Base-by-base conservation (phyloP, 2,797 vertebrate species). In the Macropus fuliginosus region DNA sequence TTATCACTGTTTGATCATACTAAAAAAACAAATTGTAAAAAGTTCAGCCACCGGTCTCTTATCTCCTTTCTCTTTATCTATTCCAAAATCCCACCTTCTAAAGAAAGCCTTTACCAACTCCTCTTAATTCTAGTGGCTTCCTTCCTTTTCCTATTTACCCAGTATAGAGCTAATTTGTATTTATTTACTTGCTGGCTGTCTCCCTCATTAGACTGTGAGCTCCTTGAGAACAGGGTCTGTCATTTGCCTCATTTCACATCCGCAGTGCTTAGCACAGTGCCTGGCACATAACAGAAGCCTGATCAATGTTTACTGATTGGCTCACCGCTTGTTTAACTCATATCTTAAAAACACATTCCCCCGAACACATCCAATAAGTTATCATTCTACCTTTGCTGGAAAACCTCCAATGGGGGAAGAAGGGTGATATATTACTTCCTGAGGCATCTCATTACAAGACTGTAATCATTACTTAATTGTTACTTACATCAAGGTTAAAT, bases 41-140 rank as follows among this genome's bases (percentile, higher is more conserved):
- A 94, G 74, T 54, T 95, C 55, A 87, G 52, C 6, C n/a, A 54
- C 59, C 81, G 40, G 87, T 81, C 90, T 55, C 46, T 93, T 92
- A 24, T 91, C 0, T 92, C 5, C 24, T 92, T 9, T 90, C 46
- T 94, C 27, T 62, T 21, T 40, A 92, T 57, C 56, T 81, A 81
- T 6, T 81, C 66, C 93, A 93, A 96, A 90, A 81, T 87, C 40
- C 40, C 21, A 50, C 27, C 9, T 46, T 50, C 24, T 87, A 87
- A 24, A 87, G 40, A 10, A 81, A 81, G 3, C 21, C 74, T 87
- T 87, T 87, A 24, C 74, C 40, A 27, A 87, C 5, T 3, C 21
- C 24, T 87, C 21, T 28, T 87, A 87, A 28, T 50, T 87, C 24
- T 46, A 27, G 13, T 3, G 40, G 8, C 24, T 50, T 87, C 40